Percentiles rank a stretch among this genome's conserved stretches.
These are phyloP conservation scores for Neodiprion lecontei DNA, from an alignment of 1,140 invertebrate genomes.

Conservation along the genomic window DNA sequence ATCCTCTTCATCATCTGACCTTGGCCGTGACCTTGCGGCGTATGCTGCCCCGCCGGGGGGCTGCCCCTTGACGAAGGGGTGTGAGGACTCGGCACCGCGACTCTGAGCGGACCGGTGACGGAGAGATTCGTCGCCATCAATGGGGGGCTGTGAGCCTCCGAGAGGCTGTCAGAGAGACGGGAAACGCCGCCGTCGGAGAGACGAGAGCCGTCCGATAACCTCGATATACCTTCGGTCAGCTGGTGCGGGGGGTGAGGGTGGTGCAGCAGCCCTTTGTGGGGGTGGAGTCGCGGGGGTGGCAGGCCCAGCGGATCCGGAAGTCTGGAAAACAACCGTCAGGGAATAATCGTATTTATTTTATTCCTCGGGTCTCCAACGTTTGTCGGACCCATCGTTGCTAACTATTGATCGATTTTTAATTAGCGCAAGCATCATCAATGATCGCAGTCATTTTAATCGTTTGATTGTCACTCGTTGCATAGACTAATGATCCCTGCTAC, in stretches of 20 bases:
- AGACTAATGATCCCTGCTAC: too few relatives aligned
- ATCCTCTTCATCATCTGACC: conserved; percentile 54
- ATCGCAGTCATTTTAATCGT: too few relatives aligned
- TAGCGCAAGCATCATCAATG: too few relatives aligned
- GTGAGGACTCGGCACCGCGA: conserved; percentile 58
- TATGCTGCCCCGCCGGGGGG: conserved; percentile 44
- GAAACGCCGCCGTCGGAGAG: conserved; percentile 56
- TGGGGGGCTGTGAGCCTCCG: conserved; percentile 58
- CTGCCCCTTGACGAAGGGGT: conserved; percentile 59
- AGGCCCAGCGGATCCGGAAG: conserved; percentile 54
- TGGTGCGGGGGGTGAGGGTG: conserved; percentile 51
- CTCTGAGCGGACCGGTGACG: conserved; percentile 55
- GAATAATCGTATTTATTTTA: too few relatives aligned
- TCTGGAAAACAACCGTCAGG: conserved; percentile 32
- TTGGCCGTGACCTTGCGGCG: conserved; percentile 35
- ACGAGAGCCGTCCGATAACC: conserved; percentile 57
- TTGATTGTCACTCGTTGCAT: too few relatives aligned
- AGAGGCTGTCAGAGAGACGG: conserved; percentile 55
- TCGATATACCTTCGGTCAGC: conserved; percentile 54
- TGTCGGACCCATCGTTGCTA: too few relatives aligned
- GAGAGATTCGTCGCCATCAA: conserved; percentile 59
- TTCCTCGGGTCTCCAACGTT: too few relatives aligned
- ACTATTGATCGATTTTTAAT: too few relatives aligned
- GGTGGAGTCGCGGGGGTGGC: conserved; percentile 50
- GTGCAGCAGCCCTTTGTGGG: conserved; percentile 52